phyloP scores from a whole-genome alignment of 2,888 invertebrate species.

The Nephrotoma flavescens region DNA sequence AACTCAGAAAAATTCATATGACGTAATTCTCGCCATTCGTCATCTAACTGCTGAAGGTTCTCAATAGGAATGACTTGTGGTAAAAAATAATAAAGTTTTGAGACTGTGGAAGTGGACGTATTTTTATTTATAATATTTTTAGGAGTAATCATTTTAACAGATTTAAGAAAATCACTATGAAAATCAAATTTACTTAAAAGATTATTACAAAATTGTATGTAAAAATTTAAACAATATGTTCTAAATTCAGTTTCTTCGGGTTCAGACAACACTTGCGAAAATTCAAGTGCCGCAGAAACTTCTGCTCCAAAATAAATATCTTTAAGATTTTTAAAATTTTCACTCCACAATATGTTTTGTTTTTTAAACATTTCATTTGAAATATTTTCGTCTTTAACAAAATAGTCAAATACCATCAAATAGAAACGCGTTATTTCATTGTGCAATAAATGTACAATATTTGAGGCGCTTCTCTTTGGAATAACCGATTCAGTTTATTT shows the following conservation, averaged over 20 bases:
- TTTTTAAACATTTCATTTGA: not conserved
- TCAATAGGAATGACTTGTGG: not conserved
- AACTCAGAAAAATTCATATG: no score
- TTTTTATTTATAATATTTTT: not conserved
- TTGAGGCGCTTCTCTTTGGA: slow-evolving; percentile 9
- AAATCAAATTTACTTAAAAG: not conserved
- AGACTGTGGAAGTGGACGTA: not conserved
- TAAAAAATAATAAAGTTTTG: not conserved
- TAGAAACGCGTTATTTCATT: not conserved
- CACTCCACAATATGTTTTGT: not conserved
- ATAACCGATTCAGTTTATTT: no score
- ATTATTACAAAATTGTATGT: no score
- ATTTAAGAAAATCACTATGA: not conserved
- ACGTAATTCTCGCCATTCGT: no score
- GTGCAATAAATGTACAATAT: slow-evolving; percentile 7
- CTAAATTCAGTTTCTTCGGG: slow-evolving; percentile 6
- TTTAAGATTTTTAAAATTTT: slow-evolving; percentile 7
- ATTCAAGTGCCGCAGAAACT: not conserved
- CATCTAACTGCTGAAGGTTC: no score
- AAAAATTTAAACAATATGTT: slow-evolving; percentile 8
- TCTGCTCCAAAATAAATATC: slow-evolving; percentile 6
- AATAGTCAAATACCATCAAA: not conserved
- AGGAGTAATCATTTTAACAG: not conserved
- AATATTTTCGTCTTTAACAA: no score
- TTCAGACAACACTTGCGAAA: not conserved